Percentiles rank a stretch among this genome's conserved stretches.
Conservation (phyloP, 2,113 vertebrate species). For the Albula glossodonta region DNA sequence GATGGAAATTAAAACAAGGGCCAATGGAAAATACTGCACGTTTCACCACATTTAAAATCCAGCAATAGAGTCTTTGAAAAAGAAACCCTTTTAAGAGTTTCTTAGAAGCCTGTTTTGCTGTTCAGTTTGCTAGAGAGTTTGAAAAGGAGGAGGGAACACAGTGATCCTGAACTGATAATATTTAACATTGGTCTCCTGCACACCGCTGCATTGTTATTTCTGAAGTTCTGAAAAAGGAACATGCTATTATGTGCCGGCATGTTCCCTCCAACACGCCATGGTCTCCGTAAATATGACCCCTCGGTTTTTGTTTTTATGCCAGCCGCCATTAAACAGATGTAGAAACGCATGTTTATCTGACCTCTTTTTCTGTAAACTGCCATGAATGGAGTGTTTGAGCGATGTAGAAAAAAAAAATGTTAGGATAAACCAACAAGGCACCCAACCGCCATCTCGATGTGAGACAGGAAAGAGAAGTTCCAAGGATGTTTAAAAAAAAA, state of each 20-base stretch:
- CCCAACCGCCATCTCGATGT: neutral
- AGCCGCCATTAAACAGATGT: constrained; percentile 14
- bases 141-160: neutral
- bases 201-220: neutral
- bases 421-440: neutral
- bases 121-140: neutral
- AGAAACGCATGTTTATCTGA: neutral
- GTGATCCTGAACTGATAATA: constrained; percentile 3
- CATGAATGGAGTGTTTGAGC: neutral
- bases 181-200: neutral
- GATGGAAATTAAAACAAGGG: neutral
- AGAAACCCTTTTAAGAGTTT: neutral
- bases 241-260: constrained; percentile 5
- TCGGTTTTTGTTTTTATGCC: neutral
- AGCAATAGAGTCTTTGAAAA: neutral
- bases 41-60: neutral
- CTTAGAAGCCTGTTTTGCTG: neutral
- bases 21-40: neutral
- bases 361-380: neutral
- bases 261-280: neutral
- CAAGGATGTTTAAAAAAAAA: neutral
- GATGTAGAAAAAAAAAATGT: neutral
- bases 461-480: constrained; percentile 2
- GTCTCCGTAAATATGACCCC: constrained; percentile 3
- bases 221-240: neutral